phyloP scores from a whole-genome alignment of 2,113 vertebrate genomes.

The Gobio gobio region DNA sequence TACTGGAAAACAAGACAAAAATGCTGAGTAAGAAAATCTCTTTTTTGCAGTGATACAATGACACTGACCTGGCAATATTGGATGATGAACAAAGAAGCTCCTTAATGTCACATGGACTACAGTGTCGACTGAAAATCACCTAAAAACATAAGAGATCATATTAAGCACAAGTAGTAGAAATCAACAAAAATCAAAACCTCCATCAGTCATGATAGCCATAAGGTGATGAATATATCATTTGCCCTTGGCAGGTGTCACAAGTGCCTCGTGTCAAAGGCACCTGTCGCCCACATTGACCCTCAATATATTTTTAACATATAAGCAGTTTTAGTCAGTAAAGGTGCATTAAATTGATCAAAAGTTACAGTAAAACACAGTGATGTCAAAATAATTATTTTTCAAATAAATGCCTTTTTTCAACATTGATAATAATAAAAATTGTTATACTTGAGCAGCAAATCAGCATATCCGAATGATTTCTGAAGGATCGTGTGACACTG shows the following conservation, averaged over 20 bases:
- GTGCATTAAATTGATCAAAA: neutral
- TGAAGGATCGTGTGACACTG: neutral
- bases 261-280: slow-evolving; percentile 46
- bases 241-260: slow-evolving; percentile 29
- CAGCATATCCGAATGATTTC: neutral
- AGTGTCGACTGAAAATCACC: slow-evolving; percentile 81
- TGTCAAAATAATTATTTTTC: neutral
- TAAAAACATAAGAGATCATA: slow-evolving; percentile 43
- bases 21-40: too few species aligned
- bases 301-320: slow-evolving; percentile 21
- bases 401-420: neutral
- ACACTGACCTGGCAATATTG: slow-evolving; percentile 75
- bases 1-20: too few species aligned
- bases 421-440: neutral
- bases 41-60: neutral
- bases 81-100: slow-evolving; percentile 81
- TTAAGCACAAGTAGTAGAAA: neutral
- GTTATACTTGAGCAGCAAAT: neutral
- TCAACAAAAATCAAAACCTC: neutral
- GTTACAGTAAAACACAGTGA: neutral
- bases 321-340: neutral
- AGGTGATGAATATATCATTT: neutral
- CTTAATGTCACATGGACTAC: slow-evolving; percentile 80
- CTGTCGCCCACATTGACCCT: slow-evolving; percentile 31
- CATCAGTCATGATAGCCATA: neutral